A percentile compares a stretch with the other conserved stretches of the same genome.
These are phyloP conservation scores for Galerucella nymphaeae DNA, from an alignment of 2,888 invertebrate species.

Conservation along the genomic window DNA sequence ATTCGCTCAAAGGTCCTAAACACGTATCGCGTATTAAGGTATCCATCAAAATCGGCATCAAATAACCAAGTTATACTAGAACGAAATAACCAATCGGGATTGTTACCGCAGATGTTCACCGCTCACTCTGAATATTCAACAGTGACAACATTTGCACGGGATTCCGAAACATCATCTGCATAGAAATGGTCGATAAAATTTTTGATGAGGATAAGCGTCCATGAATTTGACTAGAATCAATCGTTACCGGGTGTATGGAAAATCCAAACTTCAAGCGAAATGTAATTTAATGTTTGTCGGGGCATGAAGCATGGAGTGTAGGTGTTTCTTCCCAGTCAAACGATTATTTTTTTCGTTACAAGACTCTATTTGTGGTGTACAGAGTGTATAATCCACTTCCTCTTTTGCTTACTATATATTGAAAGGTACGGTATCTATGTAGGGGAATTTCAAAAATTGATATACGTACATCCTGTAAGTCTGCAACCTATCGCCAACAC, in stretches of 20 bases:
- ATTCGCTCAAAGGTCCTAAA: constrained; percentile 15
- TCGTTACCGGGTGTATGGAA: constrained; percentile 9
- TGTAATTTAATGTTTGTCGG: no score
- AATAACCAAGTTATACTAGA: constrained; percentile 58
- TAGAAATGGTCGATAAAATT: constrained; percentile 31
- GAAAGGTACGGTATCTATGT: no score
- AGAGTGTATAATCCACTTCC: no score
- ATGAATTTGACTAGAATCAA: constrained; percentile 19
- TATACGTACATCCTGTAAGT: no score
- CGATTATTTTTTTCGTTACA: no score
- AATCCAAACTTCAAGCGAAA: neutral
- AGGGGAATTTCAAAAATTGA: no score
- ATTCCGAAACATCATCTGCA: constrained; percentile 46
- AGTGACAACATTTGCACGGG: constrained; percentile 35
- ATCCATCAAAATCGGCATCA: constrained; percentile 50
- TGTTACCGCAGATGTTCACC: constrained; percentile 60
- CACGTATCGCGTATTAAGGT: constrained; percentile 32
- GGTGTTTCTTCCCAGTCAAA: no score
- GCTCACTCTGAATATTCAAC: constrained; percentile 54
- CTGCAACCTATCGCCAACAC: no score
- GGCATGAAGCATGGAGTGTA: no score
- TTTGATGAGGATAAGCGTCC: constrained; percentile 27
- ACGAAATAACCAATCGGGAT: constrained; percentile 61
- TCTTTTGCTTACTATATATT: no score
- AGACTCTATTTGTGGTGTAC: no score